Evolutionary conservation across 53 echinoderm and acorn worm species (phyloP).

Genomic region (Holothuria leucospilota): DNA sequence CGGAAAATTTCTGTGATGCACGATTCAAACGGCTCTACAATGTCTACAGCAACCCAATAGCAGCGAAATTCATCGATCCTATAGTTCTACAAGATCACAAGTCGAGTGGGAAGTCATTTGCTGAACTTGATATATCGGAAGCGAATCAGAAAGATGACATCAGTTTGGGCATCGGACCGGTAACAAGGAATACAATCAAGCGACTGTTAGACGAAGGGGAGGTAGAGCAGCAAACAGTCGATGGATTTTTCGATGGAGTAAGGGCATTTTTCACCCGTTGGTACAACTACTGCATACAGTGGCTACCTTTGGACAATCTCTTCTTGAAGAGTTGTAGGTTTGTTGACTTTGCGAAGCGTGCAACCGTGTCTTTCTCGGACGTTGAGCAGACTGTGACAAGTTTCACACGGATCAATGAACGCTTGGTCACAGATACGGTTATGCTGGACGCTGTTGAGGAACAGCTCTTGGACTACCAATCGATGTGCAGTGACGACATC

Average conservation of each 20-base stretch:
- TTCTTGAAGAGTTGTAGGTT: constrained; percentile 4
- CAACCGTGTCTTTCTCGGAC: not conserved
- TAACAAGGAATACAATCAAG: constrained; percentile 8
- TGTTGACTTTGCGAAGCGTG: constrained; percentile 8
- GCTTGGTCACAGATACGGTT: constrained; percentile 8
- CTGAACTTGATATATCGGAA: not conserved
- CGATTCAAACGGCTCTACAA: no score
- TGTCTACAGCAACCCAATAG: not conserved
- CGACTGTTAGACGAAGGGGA: constrained; percentile 8
- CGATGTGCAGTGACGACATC: constrained; percentile 5
- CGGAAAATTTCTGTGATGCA: not conserved
- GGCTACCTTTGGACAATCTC: constrained; percentile 1
- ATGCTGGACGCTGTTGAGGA: constrained; percentile 5
- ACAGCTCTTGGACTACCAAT: constrained; percentile 5
- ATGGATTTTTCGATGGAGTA: constrained; percentile 4
- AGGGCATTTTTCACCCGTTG: not conserved
- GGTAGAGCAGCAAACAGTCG: constrained; percentile 8
- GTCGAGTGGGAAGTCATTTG: not conserved
- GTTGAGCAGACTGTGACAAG: constrained; percentile 1
- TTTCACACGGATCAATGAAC: constrained; percentile 5
- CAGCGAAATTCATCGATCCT: not conserved
- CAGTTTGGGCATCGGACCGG: constrained; percentile 9
- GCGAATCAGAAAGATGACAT: not conserved
- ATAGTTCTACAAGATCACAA: not conserved
- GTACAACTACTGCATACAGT: constrained; percentile 8